Conservation (phyloP, 2,888 invertebrate genomes). For the Athripsodes cinereus region DNA sequence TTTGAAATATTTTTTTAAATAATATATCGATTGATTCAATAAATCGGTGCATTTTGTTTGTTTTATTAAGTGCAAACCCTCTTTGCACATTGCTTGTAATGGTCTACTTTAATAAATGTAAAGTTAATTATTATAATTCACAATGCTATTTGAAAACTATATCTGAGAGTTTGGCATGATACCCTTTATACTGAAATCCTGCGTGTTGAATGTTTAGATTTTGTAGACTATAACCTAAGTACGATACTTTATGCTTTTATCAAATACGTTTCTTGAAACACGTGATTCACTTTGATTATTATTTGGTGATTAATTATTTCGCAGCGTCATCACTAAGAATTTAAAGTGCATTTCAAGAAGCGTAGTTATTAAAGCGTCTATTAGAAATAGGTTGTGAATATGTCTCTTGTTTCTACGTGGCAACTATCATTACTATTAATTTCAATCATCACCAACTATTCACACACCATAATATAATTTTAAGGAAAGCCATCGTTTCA, state of each 20-base stretch:
- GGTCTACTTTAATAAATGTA: constrained; percentile 1
- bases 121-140: not conserved
- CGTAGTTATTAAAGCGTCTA: no score
- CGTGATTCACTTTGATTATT: no score
- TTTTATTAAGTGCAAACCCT: constrained; percentile 9
- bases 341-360: no score
- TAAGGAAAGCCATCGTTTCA: no score
- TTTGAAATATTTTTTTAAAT: constrained; percentile 7
- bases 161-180: constrained; percentile 23
- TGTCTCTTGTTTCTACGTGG: no score
- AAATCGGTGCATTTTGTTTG: not conserved
- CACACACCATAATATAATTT: no score
- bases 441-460: no score
- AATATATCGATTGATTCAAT: constrained; percentile 5
- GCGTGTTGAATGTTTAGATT: constrained; percentile 29
- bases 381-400: no score
- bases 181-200: constrained; percentile 19
- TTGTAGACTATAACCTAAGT: constrained; percentile 19
- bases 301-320: no score
- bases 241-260: not conserved
- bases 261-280: not conserved
- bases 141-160: not conserved
- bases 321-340: no score
- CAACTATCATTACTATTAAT: no score
- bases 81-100: constrained; percentile 16